Conservation (phyloP, 2,888 invertebrate species). For the Brenthis hecate region DNA sequence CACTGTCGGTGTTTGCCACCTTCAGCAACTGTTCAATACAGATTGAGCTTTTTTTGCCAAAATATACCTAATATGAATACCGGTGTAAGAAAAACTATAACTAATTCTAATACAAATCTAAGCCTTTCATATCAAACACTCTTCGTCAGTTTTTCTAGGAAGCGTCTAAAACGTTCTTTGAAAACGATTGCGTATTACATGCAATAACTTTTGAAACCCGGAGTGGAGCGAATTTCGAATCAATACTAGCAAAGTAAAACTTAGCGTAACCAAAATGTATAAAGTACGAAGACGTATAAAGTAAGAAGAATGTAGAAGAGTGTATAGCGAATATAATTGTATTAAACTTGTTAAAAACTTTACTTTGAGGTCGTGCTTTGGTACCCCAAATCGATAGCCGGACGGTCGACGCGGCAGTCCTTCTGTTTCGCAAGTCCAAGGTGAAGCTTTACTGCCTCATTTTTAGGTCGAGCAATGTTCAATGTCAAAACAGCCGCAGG, state of each 20-base stretch:
- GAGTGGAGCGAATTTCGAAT: conserved; percentile 8
- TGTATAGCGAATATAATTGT: conserved; percentile 21
- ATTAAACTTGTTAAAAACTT: conserved; percentile 31
- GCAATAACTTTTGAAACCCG: background rate
- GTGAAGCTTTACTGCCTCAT: conserved; percentile 56
- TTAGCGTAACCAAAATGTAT: conserved; percentile 6
- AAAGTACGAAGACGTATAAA: background rate
- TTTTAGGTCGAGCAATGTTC: conserved; percentile 66
- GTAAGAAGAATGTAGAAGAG: conserved; percentile 1
- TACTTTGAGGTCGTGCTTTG: conserved; percentile 30
- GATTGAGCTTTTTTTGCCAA: too few species aligned
- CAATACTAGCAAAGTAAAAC: conserved; percentile 8
- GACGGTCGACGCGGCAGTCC: conserved; percentile 63
- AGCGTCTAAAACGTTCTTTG: conserved; percentile 3
- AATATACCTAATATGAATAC: too few species aligned
- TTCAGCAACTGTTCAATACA: too few species aligned
- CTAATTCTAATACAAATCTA: too few species aligned
- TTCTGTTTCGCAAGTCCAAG: conserved; percentile 72
- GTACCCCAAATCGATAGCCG: conserved; percentile 58
- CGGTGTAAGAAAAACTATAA: too few species aligned
- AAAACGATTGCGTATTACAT: background rate
- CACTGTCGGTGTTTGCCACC: background rate
- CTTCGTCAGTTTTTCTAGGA: background rate
- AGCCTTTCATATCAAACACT: too few species aligned
- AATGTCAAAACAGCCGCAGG: conserved; percentile 73